These are phyloP conservation scores for Theodoxus fluviatilis DNA, from an alignment of 2,888 invertebrate species.

Conservation along the genomic window DNA sequence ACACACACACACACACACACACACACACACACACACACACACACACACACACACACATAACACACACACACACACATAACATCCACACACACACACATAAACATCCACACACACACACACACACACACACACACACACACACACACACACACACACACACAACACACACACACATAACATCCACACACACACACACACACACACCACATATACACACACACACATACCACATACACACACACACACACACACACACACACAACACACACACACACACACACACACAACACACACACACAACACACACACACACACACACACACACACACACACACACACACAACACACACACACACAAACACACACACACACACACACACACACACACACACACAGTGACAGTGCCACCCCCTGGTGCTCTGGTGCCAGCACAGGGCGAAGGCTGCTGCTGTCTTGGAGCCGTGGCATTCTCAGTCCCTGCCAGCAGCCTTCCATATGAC, in stretches of 20 bases:
- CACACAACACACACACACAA: neutral
- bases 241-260: slow-evolving; percentile 10
- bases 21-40: neutral
- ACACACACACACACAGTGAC: slow-evolving; percentile 5
- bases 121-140: neutral
- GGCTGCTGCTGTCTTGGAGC: neutral
- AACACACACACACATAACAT: neutral
- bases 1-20: no score
- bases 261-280: neutral
- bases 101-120: neutral
- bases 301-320: neutral
- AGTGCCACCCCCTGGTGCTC: neutral
- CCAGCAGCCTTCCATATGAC: no score
- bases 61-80: neutral
- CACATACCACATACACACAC: neutral
- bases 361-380: neutral
- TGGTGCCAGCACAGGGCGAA: neutral
- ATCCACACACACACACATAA: neutral
- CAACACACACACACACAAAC: neutral
- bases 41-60: slow-evolving; percentile 3
- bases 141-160: neutral
- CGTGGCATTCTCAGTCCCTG: no score
- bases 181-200: slow-evolving; percentile 8
- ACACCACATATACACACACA: no score
- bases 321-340: neutral